phyloP scores from a whole-genome alignment of 2,888 invertebrate species.

The Ganaspis brasiliensis region DNA sequence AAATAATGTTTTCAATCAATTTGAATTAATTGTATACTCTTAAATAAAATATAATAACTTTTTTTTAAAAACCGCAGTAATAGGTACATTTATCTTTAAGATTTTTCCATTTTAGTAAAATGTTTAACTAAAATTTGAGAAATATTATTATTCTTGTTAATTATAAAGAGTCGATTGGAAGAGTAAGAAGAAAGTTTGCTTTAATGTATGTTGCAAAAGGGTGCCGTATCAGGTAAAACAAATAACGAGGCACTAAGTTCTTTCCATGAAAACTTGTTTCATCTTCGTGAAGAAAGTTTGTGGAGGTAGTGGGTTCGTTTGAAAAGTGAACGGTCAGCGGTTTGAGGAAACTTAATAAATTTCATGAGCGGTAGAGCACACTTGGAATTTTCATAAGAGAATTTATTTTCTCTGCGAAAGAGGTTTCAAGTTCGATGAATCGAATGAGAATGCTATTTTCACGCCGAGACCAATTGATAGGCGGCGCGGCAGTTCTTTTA shows the following conservation, averaged over 20 bases:
- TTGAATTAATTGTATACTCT: too few species aligned
- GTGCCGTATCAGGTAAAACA: conserved; percentile 1
- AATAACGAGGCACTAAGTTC: conserved; percentile 19
- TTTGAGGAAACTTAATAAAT: conserved; percentile 28
- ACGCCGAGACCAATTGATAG: conserved; percentile 26
- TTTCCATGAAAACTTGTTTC: conserved; percentile 23
- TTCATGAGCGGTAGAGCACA: conserved; percentile 11
- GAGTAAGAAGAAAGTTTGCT: too few species aligned
- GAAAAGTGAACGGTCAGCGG: conserved; percentile 34
- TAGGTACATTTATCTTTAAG: too few species aligned
- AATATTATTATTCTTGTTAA: too few species aligned
- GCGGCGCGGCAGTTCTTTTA: conserved; percentile 1
- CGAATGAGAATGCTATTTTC: conserved; percentile 33
- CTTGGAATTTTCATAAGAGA: conserved; percentile 40
- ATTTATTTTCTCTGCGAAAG: conserved; percentile 2
- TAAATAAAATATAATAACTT: too few species aligned
- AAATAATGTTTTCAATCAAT: too few species aligned
- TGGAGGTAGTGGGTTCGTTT: conserved; percentile 17
- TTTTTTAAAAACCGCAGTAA: too few species aligned
- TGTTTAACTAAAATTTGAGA: too few species aligned
- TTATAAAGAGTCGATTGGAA: too few species aligned
- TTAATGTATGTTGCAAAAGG: too few species aligned
- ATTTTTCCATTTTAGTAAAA: too few species aligned
- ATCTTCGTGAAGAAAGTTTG: neutral
- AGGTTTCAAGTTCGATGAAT: conserved; percentile 27